Evolutionary conservation across 2,113 vertebrate species (phyloP), one percentile per base, ranked within the genome.

Genomic region (Neoarius graeffei): DNA sequence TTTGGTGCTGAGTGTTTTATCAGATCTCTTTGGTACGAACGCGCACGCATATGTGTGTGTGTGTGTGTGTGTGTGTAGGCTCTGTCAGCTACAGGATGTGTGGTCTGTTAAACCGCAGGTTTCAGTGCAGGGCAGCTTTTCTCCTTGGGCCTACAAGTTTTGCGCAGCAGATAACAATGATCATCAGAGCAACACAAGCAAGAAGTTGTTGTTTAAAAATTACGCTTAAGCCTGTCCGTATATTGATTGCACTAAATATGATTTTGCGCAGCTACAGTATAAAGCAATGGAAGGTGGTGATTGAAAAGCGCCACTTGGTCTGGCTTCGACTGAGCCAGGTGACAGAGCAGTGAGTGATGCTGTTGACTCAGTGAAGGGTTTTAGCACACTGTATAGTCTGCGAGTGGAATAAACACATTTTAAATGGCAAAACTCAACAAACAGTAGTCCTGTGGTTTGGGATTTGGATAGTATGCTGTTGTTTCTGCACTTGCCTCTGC

Each of bases 41-140:
- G n/a, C n/a, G n/a, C n/a, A n/a, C n/a, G n/a, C n/a, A n/a, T n/a
- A n/a, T 89, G 67, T 74, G 76, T 27, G 85, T 10, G 82, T 10
- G 9, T 73, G 66, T 86, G 81, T 79, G 85, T 62, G 90, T 83
- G 62, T 86, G 83, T 71, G 80, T 25, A n/a, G 89, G 81, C 89
- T 84, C 35, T 74, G 57, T 84, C 90, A 84, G 86, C 67, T 89
- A 89, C 91, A 93, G 93, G 92, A 94, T 92, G 88, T 93, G 93
- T 92, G 93, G 93, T 93, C 91, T 94, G 82, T 85, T 88, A 91
- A 91, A 95, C 93, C 93, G 50, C 93, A 92, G 89, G 90, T 93
- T 93, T 91, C 86, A 87, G 88, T 74, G 73, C 74, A 88, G 89
- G 86, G 84, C 69, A 89, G 71, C 57, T 74, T 84, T 86, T 27